phyloP scores from a whole-genome alignment of 2,113 vertebrate species.

The Rynchops niger region DNA sequence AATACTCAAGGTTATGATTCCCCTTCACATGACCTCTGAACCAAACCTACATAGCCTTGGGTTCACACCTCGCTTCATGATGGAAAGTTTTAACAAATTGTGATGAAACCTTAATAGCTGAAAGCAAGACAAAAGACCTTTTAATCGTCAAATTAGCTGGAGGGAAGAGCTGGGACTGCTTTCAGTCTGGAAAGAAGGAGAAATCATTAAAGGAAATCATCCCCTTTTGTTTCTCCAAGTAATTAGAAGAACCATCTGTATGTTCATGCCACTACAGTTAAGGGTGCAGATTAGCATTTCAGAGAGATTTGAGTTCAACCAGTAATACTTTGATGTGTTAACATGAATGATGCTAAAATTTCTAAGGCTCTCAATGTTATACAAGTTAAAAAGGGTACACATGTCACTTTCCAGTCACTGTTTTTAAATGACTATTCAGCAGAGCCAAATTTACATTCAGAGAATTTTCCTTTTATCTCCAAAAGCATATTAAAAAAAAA shows the following conservation, averaged over 20 bases:
- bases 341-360: conserved; percentile 49
- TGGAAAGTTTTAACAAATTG: conserved; percentile 8
- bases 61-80: conserved; percentile 15
- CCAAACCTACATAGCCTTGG: neutral
- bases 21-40: conserved; percentile 41
- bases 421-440: conserved; percentile 21
- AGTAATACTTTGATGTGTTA: conserved; percentile 62
- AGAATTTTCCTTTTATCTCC: conserved; percentile 19
- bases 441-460: neutral
- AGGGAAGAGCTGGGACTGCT: conserved; percentile 44
- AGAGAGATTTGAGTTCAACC: conserved; percentile 57
- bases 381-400: conserved; percentile 28
- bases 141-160: conserved; percentile 47
- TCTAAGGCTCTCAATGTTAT: conserved; percentile 42
- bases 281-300: conserved; percentile 63
- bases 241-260: conserved; percentile 68
- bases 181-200: conserved; percentile 52
- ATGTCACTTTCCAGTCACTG: conserved; percentile 38
- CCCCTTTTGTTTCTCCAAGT: conserved; percentile 52
- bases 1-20: neutral
- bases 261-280: conserved; percentile 51
- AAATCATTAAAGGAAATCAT: conserved; percentile 67
- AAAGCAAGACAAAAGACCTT: conserved; percentile 62
- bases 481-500: conserved; percentile 3
- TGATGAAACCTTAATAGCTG: conserved; percentile 44